Conservation (phyloP, 2,888 invertebrate genomes). For the Dioctria linearis region DNA sequence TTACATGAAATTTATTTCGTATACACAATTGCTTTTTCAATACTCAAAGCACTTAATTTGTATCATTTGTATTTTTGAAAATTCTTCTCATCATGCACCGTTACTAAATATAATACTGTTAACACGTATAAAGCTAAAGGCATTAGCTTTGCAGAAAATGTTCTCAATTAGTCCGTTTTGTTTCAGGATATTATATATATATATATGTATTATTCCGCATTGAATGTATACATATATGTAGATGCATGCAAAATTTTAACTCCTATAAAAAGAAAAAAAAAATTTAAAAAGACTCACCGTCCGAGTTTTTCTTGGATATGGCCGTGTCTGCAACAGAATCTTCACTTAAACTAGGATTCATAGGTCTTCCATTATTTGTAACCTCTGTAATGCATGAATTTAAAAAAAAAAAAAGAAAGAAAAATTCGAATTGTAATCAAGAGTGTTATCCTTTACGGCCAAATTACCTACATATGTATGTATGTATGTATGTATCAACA, state of each 20-base stretch:
- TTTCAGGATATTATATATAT: no score
- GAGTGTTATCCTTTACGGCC: no score
- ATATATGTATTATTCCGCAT: conserved; percentile 19
- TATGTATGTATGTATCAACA: conserved; percentile 2
- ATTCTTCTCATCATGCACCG: conserved; percentile 5
- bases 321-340: conserved; percentile 87
- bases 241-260: conserved; percentile 40
- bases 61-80: background rate
- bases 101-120: conserved; percentile 5
- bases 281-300: conserved; percentile 77
- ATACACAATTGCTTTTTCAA: no score
- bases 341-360: conserved; percentile 84
- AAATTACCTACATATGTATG: no score
- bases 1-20: no score
- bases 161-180: background rate
- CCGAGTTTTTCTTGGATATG: conserved; percentile 86
- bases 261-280: conserved; percentile 5
- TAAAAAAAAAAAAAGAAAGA: conserved; percentile 57
- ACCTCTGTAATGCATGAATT: conserved; percentile 70
- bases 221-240: background rate
- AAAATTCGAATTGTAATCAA: conserved; percentile 31
- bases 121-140: conserved; percentile 21
- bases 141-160: background rate
- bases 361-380: conserved; percentile 73
- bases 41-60: conserved; percentile 32